These are phyloP conservation scores for Theristicus caerulescens DNA, from an alignment of 2,113 vertebrate species.

Conservation along the genomic window DNA sequence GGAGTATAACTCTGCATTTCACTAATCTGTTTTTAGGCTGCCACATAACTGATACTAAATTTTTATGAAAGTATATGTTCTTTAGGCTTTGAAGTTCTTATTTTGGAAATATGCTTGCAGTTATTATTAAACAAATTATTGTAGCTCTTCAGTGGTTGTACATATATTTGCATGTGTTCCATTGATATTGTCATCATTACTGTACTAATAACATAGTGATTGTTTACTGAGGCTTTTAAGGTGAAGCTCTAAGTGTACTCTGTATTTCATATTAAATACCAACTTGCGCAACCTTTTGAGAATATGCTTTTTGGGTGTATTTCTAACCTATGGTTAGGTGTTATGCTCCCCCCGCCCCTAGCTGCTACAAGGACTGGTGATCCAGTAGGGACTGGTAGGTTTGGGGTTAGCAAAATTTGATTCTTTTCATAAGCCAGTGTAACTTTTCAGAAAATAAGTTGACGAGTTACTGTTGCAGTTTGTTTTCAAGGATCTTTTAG, in stretches of 20 bases:
- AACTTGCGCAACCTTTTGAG: neutral
- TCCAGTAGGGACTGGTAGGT: neutral
- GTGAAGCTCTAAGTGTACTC: neutral
- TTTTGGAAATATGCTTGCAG: neutral
- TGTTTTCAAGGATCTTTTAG: neutral
- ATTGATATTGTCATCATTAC: neutral
- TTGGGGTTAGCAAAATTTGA: neutral
- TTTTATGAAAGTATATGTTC: neutral
- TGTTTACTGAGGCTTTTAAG: neutral
- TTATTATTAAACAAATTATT: neutral
- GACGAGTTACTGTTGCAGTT: neutral
- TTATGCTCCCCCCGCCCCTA: rapidly evolving
- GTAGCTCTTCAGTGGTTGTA: neutral
- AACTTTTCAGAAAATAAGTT: neutral
- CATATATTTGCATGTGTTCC: neutral
- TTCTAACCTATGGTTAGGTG: neutral
- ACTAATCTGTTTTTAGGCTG: neutral
- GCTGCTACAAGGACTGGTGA: neutral
- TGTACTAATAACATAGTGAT: neutral
- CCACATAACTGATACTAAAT: neutral
- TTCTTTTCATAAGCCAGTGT: neutral
- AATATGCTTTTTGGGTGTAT: neutral
- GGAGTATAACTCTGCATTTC: neutral
- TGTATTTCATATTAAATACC: neutral
- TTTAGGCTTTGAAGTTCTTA: neutral